A percentile compares a stretch with the other conserved stretches of the same genome.
Evolutionary conservation across 2,113 vertebrate genomes (phyloP).

Genomic region (Symphodus melops): DNA sequence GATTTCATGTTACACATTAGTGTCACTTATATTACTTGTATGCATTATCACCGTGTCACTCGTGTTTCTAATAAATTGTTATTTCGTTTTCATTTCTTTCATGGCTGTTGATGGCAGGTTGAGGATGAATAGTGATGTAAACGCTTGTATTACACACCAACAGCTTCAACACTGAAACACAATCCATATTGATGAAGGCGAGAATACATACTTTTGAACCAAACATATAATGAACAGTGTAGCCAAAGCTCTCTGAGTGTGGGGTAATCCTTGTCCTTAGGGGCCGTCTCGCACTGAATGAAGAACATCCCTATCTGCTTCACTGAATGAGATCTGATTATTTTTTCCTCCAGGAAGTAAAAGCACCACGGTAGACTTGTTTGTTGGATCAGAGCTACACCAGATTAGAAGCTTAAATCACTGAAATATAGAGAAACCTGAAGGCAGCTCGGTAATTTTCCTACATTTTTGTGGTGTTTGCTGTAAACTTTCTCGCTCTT

Average conservation of each 20-base stretch:
- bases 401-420: constrained; percentile 17
- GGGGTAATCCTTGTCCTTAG: constrained; percentile 24
- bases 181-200: constrained; percentile 19
- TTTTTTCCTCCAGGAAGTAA: constrained; percentile 24
- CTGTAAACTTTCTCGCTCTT: constrained; percentile 66
- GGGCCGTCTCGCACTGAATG: constrained; percentile 46
- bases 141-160: constrained; percentile 25
- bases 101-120: constrained; percentile 30
- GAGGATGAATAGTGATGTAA: constrained; percentile 12
- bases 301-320: constrained; percentile 40
- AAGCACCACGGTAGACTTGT: constrained; percentile 8
- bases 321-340: constrained; percentile 24
- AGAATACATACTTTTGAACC: constrained; percentile 2
- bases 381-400: constrained; percentile 26
- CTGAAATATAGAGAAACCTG: constrained; percentile 18
- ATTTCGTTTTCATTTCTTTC: no score
- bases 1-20: no score
- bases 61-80: no score
- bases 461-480: constrained; percentile 48
- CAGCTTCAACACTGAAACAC: constrained; percentile 3
- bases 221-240: constrained; percentile 22
- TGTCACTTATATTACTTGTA: no score
- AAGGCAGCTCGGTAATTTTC: constrained; percentile 51
- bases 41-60: no score
- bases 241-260: constrained; percentile 1